Evolutionary conservation across 1,140 invertebrate genomes (phyloP), one percentile per base, ranked within the genome.

Genomic region (Neodiprion fabricii): DNA sequence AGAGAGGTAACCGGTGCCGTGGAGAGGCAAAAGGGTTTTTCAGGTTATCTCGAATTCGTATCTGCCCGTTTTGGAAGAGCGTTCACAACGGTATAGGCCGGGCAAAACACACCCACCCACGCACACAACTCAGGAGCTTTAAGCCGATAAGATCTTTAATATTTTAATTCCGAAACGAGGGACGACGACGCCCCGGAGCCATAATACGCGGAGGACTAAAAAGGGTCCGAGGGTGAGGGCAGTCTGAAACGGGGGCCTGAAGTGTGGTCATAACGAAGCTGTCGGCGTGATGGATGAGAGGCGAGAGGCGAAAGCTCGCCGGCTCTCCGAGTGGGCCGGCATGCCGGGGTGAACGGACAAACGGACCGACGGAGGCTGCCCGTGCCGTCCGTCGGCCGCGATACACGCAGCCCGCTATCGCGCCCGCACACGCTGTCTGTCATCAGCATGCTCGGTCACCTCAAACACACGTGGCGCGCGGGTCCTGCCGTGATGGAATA

Each of bases 231-330:
- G 76, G 67, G 4, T 69, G 67, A 47, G 67, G 67, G 67, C 7
- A 21, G 67, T 12, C 40, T 12, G 14, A 23, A 49, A 9, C 61
- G 50, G 28, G 78, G 82, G 80, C 83, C 79, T 79, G 82, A 61
- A 81, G 80, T 84, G 83, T 77, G 82, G 82, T 85, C 81, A 85
- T 85, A 85, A 85, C 84, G 85, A 86, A 85, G 83, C 84, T 84
- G 85, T 86, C 84, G 84, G 81, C 84, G 79, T 86, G 85, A 86
- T 85, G 81, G 84, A 86, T 86, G 84, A 85, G 84, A 79, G 69
- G 71, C 47, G 66, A 72, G 77, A 82, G 83, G 72, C 74, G 74
- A 79, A 77, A 80, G 79, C 80, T 77, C 79, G 84, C 79, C 71
- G 28, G 28, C 71, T 61, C 68, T 53, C 66, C 71, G 49, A 75